Evolutionary conservation across 2,888 invertebrate species (phyloP), one percentile per base, ranked within the genome.

Genomic region (Mesochorus sp.): DNA sequence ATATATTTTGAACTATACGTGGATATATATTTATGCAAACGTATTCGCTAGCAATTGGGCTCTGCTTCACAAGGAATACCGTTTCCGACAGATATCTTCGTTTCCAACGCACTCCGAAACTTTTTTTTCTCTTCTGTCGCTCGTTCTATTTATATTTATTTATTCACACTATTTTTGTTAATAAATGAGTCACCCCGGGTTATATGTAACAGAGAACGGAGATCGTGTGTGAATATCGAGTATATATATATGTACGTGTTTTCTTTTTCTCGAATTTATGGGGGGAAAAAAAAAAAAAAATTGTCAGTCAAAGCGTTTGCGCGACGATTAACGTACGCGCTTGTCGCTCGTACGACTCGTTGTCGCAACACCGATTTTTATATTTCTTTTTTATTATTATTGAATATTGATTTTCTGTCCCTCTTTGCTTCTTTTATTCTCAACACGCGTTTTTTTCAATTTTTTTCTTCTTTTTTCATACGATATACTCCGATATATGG

Each of bases 311-410:
- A 68, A 73, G 73, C 57, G 57, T 57, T 51, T 59, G 74, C 74
- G 70, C 78, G 78, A 78, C 78, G 78, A 70, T 73, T 26, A 70
- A 74, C 74, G 78, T 74, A 44, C 78, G 74, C 78, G 76, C 67
- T 73, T 73, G 49, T 72, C 67, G 68, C 78, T 78, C 64, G 64
- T 67, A 57, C 17, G 55, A 61, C 62, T 57, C 73, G 64, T 68
- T 55, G 28, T 47, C 8, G 57, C 5, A 17, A 17, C 53, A 42
- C 44, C 31, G 31, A 21, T 61, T 59, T 59, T 31, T 39, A 12
- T 8, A 19, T 64, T 62, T 68, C 59, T 62, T 21, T 24, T 39
- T 47, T 12, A 42, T 24, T 17, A 39, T 37, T 31, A 28, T 14
- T 39, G 19, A n/a, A n/a, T n/a, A n/a, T n/a, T n/a, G n/a, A n/a